A percentile compares a stretch with the other conserved stretches of the same genome.
Conservation (phyloP, 2,888 invertebrate species). For the Callyntrura sp. region DNA sequence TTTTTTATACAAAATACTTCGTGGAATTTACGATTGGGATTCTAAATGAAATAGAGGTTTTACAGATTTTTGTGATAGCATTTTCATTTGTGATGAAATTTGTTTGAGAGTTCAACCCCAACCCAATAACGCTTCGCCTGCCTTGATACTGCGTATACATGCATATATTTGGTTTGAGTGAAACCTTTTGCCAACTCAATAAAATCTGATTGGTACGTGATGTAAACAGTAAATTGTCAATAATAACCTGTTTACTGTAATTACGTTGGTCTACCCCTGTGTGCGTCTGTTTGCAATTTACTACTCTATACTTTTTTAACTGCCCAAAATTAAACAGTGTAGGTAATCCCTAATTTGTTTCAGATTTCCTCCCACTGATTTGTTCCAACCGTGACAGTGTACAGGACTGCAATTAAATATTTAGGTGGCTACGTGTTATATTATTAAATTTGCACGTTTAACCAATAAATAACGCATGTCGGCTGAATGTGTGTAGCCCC, state of each 20-base stretch:
- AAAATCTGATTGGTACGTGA: background rate
- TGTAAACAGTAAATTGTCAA: constrained; percentile 33
- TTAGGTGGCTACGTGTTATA: no score
- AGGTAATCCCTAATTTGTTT: background rate
- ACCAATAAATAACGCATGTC: background rate
- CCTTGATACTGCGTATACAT: no score
- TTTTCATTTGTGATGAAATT: no score
- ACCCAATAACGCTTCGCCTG: no score
- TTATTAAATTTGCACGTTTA: background rate
- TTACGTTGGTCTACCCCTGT: background rate
- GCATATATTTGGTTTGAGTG: no score
- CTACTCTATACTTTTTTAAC: background rate
- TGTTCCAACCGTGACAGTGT: background rate
- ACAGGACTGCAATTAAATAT: background rate
- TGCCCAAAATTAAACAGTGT: background rate
- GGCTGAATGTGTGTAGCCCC: background rate
- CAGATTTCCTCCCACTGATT: constrained; percentile 13
- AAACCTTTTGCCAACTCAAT: no score
- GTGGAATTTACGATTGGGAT: no score
- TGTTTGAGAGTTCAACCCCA: no score
- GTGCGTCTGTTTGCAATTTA: background rate
- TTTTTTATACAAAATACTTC: no score
- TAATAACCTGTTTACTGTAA: no score
- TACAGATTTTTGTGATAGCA: no score
- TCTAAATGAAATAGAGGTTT: no score